A percentile compares a stretch with the other conserved stretches of the same genome.
Evolutionary conservation across 2,888 invertebrate genomes (phyloP).

Genomic region (Podabrus alpinus): DNA sequence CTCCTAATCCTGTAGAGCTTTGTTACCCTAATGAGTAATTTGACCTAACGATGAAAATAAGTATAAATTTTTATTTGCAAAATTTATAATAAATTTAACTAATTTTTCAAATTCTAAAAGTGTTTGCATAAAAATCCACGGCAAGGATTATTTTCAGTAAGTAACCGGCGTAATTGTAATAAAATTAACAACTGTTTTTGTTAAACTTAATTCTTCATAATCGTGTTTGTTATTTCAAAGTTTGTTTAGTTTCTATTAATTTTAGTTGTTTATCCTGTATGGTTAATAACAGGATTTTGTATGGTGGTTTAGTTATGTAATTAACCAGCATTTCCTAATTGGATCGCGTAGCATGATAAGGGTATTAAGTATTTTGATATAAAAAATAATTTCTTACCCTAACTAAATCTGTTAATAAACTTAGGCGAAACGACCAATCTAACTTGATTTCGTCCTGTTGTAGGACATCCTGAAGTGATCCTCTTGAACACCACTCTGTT

Average conservation of each 20-base stretch:
- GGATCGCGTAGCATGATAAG: neutral
- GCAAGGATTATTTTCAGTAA: neutral
- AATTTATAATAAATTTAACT: neutral
- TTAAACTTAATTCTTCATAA: neutral
- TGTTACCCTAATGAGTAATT: neutral
- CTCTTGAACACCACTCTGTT: slow-evolving; percentile 85
- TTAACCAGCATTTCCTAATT: neutral
- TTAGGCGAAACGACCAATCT: slow-evolving; percentile 95
- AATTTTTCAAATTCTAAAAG: neutral
- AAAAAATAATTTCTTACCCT: slow-evolving; percentile 61
- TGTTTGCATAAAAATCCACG: neutral
- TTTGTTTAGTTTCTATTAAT: neutral
- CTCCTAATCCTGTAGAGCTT: neutral
- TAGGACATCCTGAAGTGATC: slow-evolving; percentile 86
- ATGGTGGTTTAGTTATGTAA: neutral
- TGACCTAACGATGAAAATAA: neutral
- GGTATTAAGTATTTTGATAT: neutral
- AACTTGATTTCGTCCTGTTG: slow-evolving; percentile 88
- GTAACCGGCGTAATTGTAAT: neutral
- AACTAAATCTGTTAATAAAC: slow-evolving; percentile 89
- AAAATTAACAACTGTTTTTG: neutral
- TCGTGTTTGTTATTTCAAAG: neutral
- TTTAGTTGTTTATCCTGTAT: neutral
- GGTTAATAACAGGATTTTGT: neutral
- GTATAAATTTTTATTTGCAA: neutral